Evolutionary conservation across 2,113 vertebrate species (phyloP), one percentile per base, ranked within the genome.

Genomic region (Gymnocephalus cernua): DNA sequence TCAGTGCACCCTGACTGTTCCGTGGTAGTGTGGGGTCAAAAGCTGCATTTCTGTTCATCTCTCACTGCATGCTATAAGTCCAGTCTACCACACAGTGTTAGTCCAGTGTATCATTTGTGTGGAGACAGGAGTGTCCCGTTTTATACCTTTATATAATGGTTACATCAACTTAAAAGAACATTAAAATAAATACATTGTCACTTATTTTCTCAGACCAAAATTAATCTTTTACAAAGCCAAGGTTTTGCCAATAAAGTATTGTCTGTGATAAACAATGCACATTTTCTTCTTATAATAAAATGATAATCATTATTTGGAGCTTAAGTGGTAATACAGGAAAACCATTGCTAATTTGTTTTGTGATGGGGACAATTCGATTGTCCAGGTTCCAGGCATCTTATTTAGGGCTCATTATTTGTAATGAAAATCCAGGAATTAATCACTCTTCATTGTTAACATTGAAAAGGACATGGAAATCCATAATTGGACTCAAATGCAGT

Each of bases 91-190:
- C 51, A 23, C 35, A 35, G 41, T 13, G 18, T 32, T 16, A 3
- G 57, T 32, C n/a, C 64, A 44, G 16, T 6, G 38, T 23, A 10
- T 41, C 2, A 35, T 69, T 47, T 64, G 27, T 29, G 6, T n/a
- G 23, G 56, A 13, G 15, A 56, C 44, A 45, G 54, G 14, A 57
- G 19, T 4, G 3, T 61, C 57, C 23, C 3, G 18, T 61, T 74
- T 68, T 19, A 27, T 38, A 18, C 6, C 6, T 59, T 50, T 27
- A 77, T 76, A 62, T 53, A 65, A 54, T 59, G 38, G 12, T 64
- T 69, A 80, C 41, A 45, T 85, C 25, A 61, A 14, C 35, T 50
- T 35, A n/a, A 53, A 38, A 85, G 45, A 32, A n/a, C 25, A 35
- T 35, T 48, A 41, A 72, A 66, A 6, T 1, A 32, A 38, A 70